Conservation (phyloP, 2,113 vertebrate genomes). For the Guaruba guarouba region DNA sequence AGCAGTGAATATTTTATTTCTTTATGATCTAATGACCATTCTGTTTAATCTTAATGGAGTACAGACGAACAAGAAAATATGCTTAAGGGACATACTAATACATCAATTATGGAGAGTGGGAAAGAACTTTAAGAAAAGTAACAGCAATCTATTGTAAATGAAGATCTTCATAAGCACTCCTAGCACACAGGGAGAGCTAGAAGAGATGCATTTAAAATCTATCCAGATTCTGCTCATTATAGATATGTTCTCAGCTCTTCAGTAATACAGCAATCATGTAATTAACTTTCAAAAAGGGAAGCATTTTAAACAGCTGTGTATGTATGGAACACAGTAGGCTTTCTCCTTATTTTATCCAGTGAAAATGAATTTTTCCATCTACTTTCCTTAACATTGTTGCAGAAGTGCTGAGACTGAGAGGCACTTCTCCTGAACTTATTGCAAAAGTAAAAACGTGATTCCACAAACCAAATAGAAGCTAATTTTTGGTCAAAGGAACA, state of each 20-base stretch:
- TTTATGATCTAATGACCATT: constrained; percentile 64
- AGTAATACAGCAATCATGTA: constrained; percentile 43
- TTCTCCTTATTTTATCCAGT: background rate
- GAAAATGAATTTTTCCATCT: background rate
- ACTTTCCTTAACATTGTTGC: background rate
- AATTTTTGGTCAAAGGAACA: background rate
- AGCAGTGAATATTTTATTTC: constrained; percentile 59
- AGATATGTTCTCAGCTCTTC: constrained; percentile 29
- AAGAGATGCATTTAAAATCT: constrained; percentile 27
- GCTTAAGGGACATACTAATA: constrained; percentile 47
- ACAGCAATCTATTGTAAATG: constrained; percentile 46
- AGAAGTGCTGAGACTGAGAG: background rate
- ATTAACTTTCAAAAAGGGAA: constrained; percentile 45
- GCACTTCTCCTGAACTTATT: background rate
- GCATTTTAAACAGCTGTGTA: background rate
- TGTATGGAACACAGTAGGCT: background rate
- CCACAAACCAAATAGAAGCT: background rate
- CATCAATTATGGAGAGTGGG: constrained; percentile 45
- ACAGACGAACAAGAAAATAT: constrained; percentile 47
- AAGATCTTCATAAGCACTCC: constrained; percentile 41
- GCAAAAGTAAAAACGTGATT: background rate
- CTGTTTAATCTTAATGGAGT: constrained; percentile 57
- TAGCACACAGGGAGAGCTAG: constrained; percentile 36
- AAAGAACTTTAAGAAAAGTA: constrained; percentile 33
- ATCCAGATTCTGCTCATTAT: constrained; percentile 39